Evolutionary conservation across 2,113 vertebrate species (phyloP), one percentile per base, ranked within the genome.

Genomic region (Anseranas semipalmata): DNA sequence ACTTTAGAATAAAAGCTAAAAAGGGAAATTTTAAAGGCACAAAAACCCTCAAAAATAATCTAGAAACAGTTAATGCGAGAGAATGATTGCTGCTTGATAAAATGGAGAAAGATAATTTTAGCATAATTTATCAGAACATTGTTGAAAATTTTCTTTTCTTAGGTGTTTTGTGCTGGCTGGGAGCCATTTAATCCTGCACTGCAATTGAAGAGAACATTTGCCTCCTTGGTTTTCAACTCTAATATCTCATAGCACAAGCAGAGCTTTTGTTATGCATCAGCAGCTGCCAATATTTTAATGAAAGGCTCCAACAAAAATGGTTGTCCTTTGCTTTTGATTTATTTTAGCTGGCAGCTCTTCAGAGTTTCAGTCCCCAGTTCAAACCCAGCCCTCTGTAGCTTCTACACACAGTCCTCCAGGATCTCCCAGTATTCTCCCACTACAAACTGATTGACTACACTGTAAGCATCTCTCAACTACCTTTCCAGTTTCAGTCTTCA

Each of bases 231-330:
- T 94, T 96, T 89, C 33, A 1, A 72, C 88, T 96, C 92, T 93
- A 95, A 90, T 93, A 93, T 93, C 83, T 95, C 92, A 89, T 15
- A 87, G 86, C 80, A 58, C 88, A 94, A 96, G 95, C 96, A 89
- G 95, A 96, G 96, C 86, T 95, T 97, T 96, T 97, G 96, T 96
- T 95, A 96, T 90, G 88, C 94, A 93, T 89, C 96, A 96, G 93
- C 88, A 96, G 96, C 95, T 94, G 95, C 96, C 96, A 96, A 93
- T 96, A 96, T 96, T 94, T 96, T 94, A 94, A 95, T 95, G 92
- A 97, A 94, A 96, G 62, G 73, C 89, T 96, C 80, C 70, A 78
- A 85, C 73, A 89, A 92, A 95, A 95, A 85, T 41, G 39, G 56
- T 53, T 95, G 83, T 95, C 76, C 87, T 96, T 94, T 77, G 74